Evolutionary conservation across 2,113 vertebrate genomes (phyloP), one percentile per base, ranked within the genome.

Genomic region (Malaclemys terrapin): DNA sequence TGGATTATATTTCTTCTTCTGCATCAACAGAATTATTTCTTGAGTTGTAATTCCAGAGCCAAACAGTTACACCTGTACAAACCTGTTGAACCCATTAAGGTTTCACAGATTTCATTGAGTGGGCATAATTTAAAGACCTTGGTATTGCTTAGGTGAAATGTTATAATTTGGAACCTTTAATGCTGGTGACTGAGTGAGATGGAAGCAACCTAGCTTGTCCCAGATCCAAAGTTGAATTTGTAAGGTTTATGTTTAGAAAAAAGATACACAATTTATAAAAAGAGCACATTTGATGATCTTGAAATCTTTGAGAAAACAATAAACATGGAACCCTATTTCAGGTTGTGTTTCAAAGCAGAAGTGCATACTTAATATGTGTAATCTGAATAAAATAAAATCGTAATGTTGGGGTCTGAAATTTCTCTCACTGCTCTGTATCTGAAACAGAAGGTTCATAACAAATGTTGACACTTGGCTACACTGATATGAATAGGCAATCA

Each of bases 1-100:
- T 4, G 7, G 24, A 8, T 91, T 92, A 20, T 89, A 56, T 95
- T 93, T 82, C 76, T 52, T 81, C 79, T 52, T 91, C 25, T 92
- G 76, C 45, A 38, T 87, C 38, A 69, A 22, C 22, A 14, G 35
- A 90, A 83, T 17, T 0, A 0, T 87, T 88, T 24, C 84, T 8
- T 27, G 22, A 65, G 2, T 24, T 5, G 24, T 42, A 78, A 8
- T 78, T 78, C 29, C 42, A 87, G 76, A 78, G 25, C 54, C 1
- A 54, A 81, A 47, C 72, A 84, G 2, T 62, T 93, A 57, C 10
- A 45, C 38, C 2, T 85, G 2, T 79, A 90, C 50, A 87, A 80
- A 65, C 75, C 3, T 87, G 27, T 13, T 87, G 47, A 90, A 80
- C 35, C 85, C 20, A 17, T 1, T 31, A n/a, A 87, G 27, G 83